Conservation (phyloP, 2,113 vertebrate genomes). For the Tylochromis polylepis region DNA sequence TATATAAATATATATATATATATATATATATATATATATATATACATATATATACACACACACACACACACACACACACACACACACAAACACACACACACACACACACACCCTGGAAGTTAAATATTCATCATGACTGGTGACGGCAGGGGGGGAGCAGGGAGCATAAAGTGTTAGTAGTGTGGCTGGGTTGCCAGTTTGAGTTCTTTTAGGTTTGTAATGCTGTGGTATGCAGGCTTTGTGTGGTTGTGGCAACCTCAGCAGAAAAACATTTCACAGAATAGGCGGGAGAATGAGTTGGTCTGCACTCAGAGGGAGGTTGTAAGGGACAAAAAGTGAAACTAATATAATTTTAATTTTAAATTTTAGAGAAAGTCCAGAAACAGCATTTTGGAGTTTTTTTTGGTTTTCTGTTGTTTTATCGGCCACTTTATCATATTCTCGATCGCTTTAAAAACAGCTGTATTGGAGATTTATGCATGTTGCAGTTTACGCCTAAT, state of each 20-base stretch:
- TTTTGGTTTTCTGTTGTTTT: not conserved
- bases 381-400: not conserved
- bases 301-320: not conserved
- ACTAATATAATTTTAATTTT: not conserved
- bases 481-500: not conserved
- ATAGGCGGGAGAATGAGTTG: not conserved
- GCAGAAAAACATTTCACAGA: conserved; percentile 19
- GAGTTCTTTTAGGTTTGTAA: conserved; percentile 43
- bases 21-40: no score
- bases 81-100: conserved; percentile 18
- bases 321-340: not conserved
- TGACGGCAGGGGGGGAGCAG: conserved; percentile 27
- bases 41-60: no score
- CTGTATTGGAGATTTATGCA: not conserved
- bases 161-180: conserved; percentile 38
- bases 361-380: not conserved
- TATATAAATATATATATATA: not conserved
- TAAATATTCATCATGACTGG: conserved; percentile 65
- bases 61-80: conserved; percentile 12
- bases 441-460: not conserved
- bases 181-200: conserved; percentile 49
- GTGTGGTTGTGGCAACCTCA: conserved; percentile 31
- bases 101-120: conserved; percentile 23
- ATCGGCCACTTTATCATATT: accelerated
- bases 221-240: conserved; percentile 32